Conservation (phyloP, 2,797 vertebrate genomes). For the Mionectes olivaceus region DNA sequence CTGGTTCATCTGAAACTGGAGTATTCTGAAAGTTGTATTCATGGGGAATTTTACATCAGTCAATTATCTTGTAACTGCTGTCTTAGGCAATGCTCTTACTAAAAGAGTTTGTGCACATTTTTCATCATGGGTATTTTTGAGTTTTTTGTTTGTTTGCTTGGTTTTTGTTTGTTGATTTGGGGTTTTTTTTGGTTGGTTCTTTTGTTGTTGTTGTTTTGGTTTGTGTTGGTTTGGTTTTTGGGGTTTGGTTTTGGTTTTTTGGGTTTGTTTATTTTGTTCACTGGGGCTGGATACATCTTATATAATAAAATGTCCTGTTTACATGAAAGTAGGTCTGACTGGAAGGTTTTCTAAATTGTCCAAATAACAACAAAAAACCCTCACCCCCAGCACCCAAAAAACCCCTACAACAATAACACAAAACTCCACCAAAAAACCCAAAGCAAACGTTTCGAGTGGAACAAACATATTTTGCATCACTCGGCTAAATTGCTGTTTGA, state of each 20-base stretch:
- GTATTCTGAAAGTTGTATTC: not conserved
- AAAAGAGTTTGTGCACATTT: not conserved
- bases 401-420: too few relatives aligned
- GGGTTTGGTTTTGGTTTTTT: too few relatives aligned
- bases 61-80: slow-evolving; percentile 14
- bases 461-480: not conserved
- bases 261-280: too few relatives aligned
- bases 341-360: not conserved
- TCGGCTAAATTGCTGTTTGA: not conserved
- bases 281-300: not conserved
- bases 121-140: not conserved
- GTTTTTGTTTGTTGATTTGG: too few relatives aligned
- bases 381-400: not conserved
- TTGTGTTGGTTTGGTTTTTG: too few relatives aligned
- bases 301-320: not conserved
- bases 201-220: not conserved
- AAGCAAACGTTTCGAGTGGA: not conserved
- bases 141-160: not conserved
- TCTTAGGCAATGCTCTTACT: not conserved
- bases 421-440: not conserved
- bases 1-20: slow-evolving; percentile 11
- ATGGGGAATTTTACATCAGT: slow-evolving; percentile 1
- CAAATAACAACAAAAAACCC: not conserved
- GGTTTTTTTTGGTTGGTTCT: not conserved
- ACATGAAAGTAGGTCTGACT: not conserved